Evolutionary conservation across 2,113 vertebrate genomes (phyloP).

Genomic region (Laterallus jamaicensis): DNA sequence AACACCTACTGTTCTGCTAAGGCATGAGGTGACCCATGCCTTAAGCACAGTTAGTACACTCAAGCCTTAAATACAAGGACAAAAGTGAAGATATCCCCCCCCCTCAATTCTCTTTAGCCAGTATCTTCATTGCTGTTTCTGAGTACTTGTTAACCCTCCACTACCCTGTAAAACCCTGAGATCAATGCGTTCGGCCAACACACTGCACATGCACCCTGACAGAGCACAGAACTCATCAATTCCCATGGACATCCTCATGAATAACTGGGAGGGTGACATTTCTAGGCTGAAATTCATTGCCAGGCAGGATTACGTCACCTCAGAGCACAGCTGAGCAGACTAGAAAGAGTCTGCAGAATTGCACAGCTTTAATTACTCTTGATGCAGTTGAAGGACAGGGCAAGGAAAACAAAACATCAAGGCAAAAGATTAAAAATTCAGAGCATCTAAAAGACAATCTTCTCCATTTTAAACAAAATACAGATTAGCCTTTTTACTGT

Average conservation of each 20-base stretch:
- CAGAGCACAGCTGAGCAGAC: slow-evolving; percentile 30
- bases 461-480: slow-evolving; percentile 17
- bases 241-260: not conserved
- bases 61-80: not conserved
- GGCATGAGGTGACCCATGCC: not conserved
- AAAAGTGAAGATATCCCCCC: not conserved
- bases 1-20: not conserved
- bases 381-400: slow-evolving; percentile 57
- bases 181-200: not conserved
- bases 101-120: not conserved
- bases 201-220: not conserved
- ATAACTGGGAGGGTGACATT: slow-evolving; percentile 6
- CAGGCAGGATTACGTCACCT: slow-evolving; percentile 13
- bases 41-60: not conserved
- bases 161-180: not conserved
- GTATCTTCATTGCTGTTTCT: not conserved
- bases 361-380: slow-evolving; percentile 25
- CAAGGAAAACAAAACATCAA: slow-evolving; percentile 59
- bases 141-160: not conserved
- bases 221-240: not conserved
- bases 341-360: slow-evolving; percentile 3
- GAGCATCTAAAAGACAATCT: slow-evolving; percentile 24
- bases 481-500: slow-evolving; percentile 37
- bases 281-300: slow-evolving; percentile 32
- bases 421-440: slow-evolving; percentile 54